Base-by-base conservation (phyloP, 2,888 invertebrate species). In the Lasioglossum pauxillum region DNA sequence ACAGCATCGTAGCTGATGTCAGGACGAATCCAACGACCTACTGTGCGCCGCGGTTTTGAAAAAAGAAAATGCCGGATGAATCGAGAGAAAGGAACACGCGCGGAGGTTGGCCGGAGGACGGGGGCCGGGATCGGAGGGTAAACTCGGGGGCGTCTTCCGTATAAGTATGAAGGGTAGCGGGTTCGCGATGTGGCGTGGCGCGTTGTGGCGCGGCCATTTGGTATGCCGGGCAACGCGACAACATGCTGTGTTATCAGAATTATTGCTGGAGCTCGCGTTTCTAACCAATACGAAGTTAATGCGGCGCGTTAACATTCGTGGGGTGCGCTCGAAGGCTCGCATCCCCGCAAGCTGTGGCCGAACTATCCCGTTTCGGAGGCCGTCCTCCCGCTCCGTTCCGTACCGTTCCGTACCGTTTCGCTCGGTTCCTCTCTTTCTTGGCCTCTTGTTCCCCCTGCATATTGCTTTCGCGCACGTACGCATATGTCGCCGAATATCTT, bases 171-270 rank as follows among this genome's bases (percentile, higher is more conserved):
- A 27, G 60, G 60, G 27, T 14, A 27, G 60, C 60, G 27, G 27
- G n/a, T 23, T 53, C 53, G 53, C 60, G 60, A 27, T 27, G 27
- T 12, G 7, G 60, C 14, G 60, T 60, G 60, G 27, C 60, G 87
- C 83, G 89, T 85, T 87, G 67, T 19, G 35, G 67, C 60, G 86
- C 82, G 76, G 89, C 87, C 90, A 93, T 94, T 95, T 94, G 91
- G 95, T 95, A 95, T 95, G 94, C 95, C 92, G 92, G 90, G 92
- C 94, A 93, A 94, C 94, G 94, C 93, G 94, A 95, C 95, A 95
- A 95, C 95, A 94, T 95, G 95, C 94, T 94, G 95, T 93, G 95
- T 95, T 95, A 95, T 95, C 95, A 94, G 93, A 95, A 94, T 95
- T 95, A 94, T 95, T 94, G 94, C 94, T 74, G 78, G 67, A 57